Evolutionary conservation across 2,113 vertebrate genomes (phyloP).

Genomic region (Isurus oxyrinchus): DNA sequence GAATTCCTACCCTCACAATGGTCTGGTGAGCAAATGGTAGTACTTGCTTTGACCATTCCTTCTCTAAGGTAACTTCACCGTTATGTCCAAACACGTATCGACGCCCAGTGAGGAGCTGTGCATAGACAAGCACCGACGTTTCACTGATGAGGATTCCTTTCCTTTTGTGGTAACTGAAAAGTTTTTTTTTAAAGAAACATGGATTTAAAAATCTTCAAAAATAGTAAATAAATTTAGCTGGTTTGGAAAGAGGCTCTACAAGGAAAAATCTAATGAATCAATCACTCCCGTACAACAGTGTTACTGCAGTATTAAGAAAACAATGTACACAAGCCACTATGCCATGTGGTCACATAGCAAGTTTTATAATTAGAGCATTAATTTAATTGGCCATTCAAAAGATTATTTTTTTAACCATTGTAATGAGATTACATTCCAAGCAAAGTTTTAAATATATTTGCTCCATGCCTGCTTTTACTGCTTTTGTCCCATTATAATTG

Average conservation of each 20-base stretch:
- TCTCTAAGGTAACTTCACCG: slow-evolving; percentile 84
- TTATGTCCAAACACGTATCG: slow-evolving; percentile 77
- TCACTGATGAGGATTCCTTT: slow-evolving; percentile 88
- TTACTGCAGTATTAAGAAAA: not conserved
- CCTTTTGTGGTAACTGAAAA: slow-evolving; percentile 70
- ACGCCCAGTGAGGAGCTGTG: slow-evolving; percentile 78
- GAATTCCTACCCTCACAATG: slow-evolving; percentile 70
- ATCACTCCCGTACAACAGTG: not conserved
- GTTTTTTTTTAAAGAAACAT: slow-evolving; percentile 35
- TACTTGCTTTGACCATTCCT: slow-evolving; percentile 92
- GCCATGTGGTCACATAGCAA: not conserved
- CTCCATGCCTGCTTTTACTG: not conserved
- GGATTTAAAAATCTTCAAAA: not conserved
- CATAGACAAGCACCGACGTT: slow-evolving; percentile 73
- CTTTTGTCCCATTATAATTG: not conserved
- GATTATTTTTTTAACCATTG: not conserved
- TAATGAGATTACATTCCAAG: not conserved
- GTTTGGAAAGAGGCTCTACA: not conserved
- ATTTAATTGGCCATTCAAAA: not conserved
- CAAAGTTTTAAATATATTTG: not conserved
- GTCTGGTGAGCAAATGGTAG: slow-evolving; percentile 86
- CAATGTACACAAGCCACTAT: not conserved
- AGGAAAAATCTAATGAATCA: not conserved
- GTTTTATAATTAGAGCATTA: not conserved
- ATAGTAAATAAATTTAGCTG: not conserved